A percentile compares a stretch with the other conserved stretches of the same genome.
Conservation (phyloP, 2,888 invertebrate species). For the Onthophagus sagittarius region DNA sequence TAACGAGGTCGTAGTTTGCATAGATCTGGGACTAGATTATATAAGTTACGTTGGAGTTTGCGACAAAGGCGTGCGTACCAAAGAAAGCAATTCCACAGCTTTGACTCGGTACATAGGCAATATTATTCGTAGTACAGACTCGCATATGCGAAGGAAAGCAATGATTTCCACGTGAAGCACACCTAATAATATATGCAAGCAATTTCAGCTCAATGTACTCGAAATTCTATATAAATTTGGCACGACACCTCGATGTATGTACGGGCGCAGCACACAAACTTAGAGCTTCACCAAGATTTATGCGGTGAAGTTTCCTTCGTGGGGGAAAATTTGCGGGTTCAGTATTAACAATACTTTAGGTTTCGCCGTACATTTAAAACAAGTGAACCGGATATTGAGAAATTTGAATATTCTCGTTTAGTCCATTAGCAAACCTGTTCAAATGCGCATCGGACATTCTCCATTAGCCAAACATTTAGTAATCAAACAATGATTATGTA, state of each 20-base stretch:
- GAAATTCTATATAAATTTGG: slow-evolving; percentile 3
- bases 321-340: neutral
- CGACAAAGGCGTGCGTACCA: neutral
- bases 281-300: slow-evolving; percentile 1
- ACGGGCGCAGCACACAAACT: neutral
- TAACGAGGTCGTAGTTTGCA: neutral
- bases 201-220: slow-evolving; percentile 10
- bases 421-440: neutral
- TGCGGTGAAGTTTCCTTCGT: neutral
- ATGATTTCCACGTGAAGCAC: neutral
- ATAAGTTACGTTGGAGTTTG: neutral
- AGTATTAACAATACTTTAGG: neutral
- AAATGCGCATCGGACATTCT: neutral
- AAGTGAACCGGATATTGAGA: neutral
- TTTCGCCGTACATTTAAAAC: neutral
- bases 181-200: slow-evolving; percentile 11
- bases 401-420: neutral
- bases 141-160: neutral
- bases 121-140: neutral
- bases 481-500: neutral
- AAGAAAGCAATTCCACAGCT: neutral
- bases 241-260: neutral
- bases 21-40: neutral
- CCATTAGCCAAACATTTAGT: neutral
- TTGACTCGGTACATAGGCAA: neutral